Percentiles rank a stretch among this genome's conserved stretches.
phyloP scores from a whole-genome alignment of 2,888 invertebrate genomes.

The Gordius sp. region DNA sequence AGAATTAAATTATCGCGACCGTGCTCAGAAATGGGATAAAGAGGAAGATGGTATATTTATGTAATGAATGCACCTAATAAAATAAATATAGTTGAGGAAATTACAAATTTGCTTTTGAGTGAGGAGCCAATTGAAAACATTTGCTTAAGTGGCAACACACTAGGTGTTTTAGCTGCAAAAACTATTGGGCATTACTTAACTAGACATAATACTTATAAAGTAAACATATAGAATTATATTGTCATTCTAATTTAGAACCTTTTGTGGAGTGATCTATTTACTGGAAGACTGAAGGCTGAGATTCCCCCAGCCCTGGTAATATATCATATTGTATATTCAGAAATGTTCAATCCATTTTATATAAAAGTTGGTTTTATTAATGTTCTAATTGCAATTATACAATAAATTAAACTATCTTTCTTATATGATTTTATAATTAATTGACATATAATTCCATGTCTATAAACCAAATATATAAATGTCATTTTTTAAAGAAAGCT shows the following conservation, averaged over 20 bases:
- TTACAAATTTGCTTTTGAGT: too few species aligned
- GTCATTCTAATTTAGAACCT: slow-evolving; percentile 35
- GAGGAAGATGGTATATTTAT: too few species aligned
- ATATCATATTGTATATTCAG: too few species aligned
- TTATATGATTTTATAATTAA: slow-evolving; percentile 14
- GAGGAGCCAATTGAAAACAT: slow-evolving; percentile 49
- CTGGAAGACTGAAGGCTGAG: slow-evolving; percentile 70
- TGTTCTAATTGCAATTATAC: slow-evolving; percentile 11
- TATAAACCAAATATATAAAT: neutral
- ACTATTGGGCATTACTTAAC: slow-evolving; percentile 53
- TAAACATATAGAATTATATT: slow-evolving; percentile 19
- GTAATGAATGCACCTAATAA: too few species aligned
- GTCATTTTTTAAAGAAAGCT: slow-evolving; percentile 33
- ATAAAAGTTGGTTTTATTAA: too few species aligned
- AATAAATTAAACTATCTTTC: slow-evolving; percentile 18
- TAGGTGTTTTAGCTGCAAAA: slow-evolving; percentile 62
- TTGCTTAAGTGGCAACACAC: slow-evolving; percentile 64
- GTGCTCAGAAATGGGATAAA: too few species aligned
- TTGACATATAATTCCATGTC: slow-evolving; percentile 15
- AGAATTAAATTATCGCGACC: too few species aligned
- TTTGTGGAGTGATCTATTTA: slow-evolving; percentile 84
- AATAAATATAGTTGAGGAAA: too few species aligned
- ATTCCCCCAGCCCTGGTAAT: slow-evolving; percentile 63
- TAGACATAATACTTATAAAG: slow-evolving; percentile 43
- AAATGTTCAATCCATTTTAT: too few species aligned